These are phyloP conservation scores for Diogma glabrata DNA, from an alignment of 2,888 invertebrate species.

Conservation along the genomic window DNA sequence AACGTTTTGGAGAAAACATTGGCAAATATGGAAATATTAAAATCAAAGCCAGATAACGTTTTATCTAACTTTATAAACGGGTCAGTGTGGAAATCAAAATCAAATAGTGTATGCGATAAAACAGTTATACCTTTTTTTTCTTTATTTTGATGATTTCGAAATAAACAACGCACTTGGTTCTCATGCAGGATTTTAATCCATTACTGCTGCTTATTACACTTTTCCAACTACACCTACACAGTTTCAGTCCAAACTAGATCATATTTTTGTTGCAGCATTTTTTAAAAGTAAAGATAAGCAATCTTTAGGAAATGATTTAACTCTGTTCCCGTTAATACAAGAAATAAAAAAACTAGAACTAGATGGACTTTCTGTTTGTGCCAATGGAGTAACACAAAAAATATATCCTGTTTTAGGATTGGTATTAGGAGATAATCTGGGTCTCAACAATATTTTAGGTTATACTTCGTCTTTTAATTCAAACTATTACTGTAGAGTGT, in stretches of 20 bases:
- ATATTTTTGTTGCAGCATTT: neutral
- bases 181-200: neutral
- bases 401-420: too few species aligned
- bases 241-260: neutral
- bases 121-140: neutral
- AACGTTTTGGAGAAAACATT: neutral
- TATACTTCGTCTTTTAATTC: neutral
- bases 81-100: neutral
- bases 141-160: constrained; percentile 3
- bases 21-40: neutral
- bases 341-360: neutral
- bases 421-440: constrained; percentile 1
- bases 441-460: neutral
- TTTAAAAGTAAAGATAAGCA: neutral
- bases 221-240: neutral
- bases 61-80: neutral
- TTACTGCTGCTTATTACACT: neutral
- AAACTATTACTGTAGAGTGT: neutral
- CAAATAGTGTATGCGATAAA: neutral
- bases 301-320: neutral
- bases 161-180: neutral
- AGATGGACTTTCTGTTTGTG: neutral
- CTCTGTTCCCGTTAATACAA: neutral
- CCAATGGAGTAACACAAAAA: neutral
- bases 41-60: neutral